phyloP scores from a whole-genome alignment of 30 jellyfish, hydroid and myxozoan species.

The Hydractinia echinata region DNA sequence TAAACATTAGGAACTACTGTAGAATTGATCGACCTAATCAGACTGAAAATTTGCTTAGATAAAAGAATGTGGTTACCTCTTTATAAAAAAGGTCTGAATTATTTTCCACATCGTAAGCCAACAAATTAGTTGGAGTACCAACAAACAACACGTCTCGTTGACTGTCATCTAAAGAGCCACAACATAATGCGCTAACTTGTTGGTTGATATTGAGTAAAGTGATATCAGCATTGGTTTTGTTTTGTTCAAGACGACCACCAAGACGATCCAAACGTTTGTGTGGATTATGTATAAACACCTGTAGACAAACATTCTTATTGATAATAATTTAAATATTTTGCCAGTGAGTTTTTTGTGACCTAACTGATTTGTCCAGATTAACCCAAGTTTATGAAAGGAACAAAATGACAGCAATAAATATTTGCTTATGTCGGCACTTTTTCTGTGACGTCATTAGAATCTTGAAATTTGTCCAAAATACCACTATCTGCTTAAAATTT shows the following conservation, averaged over 20 bases:
- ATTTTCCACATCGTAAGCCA: constrained; percentile 93
- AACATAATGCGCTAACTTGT: constrained; percentile 78
- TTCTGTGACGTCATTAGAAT: no score
- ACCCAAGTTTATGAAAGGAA: no score
- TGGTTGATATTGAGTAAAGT: constrained; percentile 70
- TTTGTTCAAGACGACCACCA: constrained; percentile 79
- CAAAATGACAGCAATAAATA: no score
- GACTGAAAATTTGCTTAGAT: no score
- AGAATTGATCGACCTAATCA: no score
- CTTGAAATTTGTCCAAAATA: no score
- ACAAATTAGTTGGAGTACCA: constrained; percentile 87
- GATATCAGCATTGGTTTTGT: constrained; percentile 48
- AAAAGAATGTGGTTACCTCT: constrained; percentile 53
- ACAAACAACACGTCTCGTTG: constrained; percentile 72
- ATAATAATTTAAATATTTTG: not conserved
- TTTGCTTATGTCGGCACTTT: no score
- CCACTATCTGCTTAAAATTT: no score
- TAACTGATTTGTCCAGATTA: not conserved
- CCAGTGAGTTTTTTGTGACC: not conserved
- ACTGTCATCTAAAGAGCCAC: constrained; percentile 71
- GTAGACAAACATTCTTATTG: not conserved
- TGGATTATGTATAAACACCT: constrained; percentile 92
- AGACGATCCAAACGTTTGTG: constrained; percentile 46
- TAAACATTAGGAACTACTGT: no score
- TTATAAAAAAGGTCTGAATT: constrained; percentile 87